These are phyloP conservation scores for Polymixis lichenea DNA, from an alignment of 2,888 invertebrate genomes.

Conservation along the genomic window DNA sequence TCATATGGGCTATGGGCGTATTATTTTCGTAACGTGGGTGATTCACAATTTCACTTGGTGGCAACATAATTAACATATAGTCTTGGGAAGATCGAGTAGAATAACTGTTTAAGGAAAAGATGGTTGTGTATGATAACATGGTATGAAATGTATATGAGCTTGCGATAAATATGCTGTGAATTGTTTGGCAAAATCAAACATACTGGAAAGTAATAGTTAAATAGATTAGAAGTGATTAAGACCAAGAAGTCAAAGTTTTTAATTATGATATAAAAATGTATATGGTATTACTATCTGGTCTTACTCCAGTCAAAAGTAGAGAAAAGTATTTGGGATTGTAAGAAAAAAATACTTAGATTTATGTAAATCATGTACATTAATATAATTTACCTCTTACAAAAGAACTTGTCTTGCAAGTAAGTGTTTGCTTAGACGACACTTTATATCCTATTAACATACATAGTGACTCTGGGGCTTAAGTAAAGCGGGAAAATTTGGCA, in stretches of 20 bases:
- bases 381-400: constrained; percentile 38
- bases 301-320: neutral
- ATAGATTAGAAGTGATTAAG: neutral
- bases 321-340: neutral
- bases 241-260: neutral
- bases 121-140: neutral
- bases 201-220: neutral
- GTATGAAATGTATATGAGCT: neutral
- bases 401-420: constrained; percentile 41
- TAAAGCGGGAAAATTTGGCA: constrained; percentile 30
- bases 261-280: neutral
- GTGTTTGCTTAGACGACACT: constrained; percentile 29
- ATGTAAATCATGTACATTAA: constrained; percentile 29
- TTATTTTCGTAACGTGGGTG: constrained; percentile 27
- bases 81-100: constrained; percentile 36
- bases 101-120: constrained; percentile 28
- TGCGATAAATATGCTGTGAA: neutral
- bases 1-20: constrained; percentile 14
- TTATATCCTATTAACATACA: constrained; percentile 46
- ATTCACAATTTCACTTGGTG: constrained; percentile 35
- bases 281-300: neutral
- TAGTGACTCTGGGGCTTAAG: neutral
- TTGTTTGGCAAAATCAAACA: neutral
- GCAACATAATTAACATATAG: constrained; percentile 54
- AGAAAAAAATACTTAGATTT: neutral